These are phyloP conservation scores for Ephestia elutella DNA, from an alignment of 1,140 invertebrate genomes.

Conservation along the genomic window DNA sequence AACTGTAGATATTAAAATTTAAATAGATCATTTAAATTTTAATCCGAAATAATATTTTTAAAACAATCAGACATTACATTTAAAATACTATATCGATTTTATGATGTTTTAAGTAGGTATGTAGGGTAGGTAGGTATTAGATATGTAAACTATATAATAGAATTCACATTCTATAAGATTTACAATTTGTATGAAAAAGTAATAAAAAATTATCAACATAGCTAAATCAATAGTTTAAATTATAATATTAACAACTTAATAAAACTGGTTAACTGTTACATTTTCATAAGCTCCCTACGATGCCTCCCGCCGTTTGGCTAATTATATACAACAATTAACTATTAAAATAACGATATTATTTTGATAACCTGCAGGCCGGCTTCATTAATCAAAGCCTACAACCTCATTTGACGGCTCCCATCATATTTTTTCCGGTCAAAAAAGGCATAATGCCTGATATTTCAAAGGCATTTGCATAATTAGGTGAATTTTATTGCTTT, in stretches of 20 bases:
- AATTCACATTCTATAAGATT: too few relatives aligned
- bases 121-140: too few relatives aligned
- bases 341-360: constrained; percentile 45
- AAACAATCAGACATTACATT: background rate
- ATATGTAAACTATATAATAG: too few relatives aligned
- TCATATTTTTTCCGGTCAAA: constrained; percentile 59
- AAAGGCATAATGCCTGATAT: constrained; percentile 64
- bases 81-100: background rate
- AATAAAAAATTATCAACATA: background rate
- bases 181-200: too few relatives aligned
- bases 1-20: too few relatives aligned
- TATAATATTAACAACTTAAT: constrained; percentile 15
- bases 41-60: too few relatives aligned
- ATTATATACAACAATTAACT: constrained; percentile 43
- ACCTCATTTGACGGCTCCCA: constrained; percentile 49
- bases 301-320: constrained; percentile 31
- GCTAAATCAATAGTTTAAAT: constrained; percentile 6
- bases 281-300: constrained; percentile 14
- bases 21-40: too few relatives aligned
- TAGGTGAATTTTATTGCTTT: constrained; percentile 75
- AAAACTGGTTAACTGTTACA: constrained; percentile 7
- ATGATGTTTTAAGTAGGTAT: background rate
- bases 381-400: constrained; percentile 57
- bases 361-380: constrained; percentile 22
- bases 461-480: constrained; percentile 72